Percentiles rank a stretch among this genome's conserved stretches.
Conservation (phyloP, 2,888 invertebrate species). For the Agelastica alni region DNA sequence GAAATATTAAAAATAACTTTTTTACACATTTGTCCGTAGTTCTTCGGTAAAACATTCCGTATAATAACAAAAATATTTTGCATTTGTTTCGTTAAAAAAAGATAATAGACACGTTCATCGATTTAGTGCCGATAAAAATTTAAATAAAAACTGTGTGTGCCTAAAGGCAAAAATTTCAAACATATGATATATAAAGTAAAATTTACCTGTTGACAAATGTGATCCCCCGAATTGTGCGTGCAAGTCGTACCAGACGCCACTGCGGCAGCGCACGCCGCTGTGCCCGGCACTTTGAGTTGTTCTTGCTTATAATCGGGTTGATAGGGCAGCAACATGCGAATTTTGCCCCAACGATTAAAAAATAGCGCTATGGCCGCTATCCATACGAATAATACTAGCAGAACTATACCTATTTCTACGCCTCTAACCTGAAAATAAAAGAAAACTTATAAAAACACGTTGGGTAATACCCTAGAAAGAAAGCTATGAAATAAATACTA, state of each 20-base stretch:
- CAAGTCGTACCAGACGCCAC: conserved; percentile 60
- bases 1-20: no score
- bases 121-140: no score
- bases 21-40: no score
- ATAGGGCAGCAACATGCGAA: conserved; percentile 87
- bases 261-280: conserved; percentile 68
- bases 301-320: conserved; percentile 88
- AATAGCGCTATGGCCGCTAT: conserved; percentile 84
- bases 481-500: no score
- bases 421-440: conserved; percentile 72
- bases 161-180: neutral
- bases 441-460: conserved; percentile 4
- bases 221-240: conserved; percentile 63
- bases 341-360: conserved; percentile 89
- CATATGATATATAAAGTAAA: neutral
- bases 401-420: conserved; percentile 88
- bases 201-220: conserved; percentile 66
- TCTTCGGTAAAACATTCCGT: no score
- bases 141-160: neutral
- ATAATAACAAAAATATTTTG: no score
- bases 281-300: conserved; percentile 79
- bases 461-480: no score
- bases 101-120: no score
- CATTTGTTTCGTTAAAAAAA: no score
- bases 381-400: conserved; percentile 81